phyloP scores from a whole-genome alignment of 2,888 invertebrate species.

The Mechanitis mazaeus region DNA sequence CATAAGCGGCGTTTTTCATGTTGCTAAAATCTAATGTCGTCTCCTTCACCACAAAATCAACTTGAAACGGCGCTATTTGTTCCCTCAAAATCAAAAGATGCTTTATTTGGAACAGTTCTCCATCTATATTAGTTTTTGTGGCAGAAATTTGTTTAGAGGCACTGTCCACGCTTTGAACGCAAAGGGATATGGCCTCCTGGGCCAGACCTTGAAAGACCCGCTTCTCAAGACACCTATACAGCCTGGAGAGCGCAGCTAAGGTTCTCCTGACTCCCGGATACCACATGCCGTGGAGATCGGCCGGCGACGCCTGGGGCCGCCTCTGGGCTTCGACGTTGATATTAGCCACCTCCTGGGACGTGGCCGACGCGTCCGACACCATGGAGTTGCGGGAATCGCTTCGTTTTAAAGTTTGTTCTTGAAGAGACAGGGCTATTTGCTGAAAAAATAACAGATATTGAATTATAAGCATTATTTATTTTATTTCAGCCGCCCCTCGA shows the following conservation, averaged over 20 bases:
- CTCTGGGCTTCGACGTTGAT: conserved; percentile 69
- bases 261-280: conserved; percentile 98
- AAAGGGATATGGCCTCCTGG: conserved; percentile 95
- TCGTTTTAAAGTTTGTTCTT: conserved; percentile 75
- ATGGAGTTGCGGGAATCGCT: conserved; percentile 83
- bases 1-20: conserved; percentile 90
- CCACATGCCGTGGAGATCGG: conserved; percentile 99
- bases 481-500: not conserved
- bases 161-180: conserved; percentile 90
- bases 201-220: conserved; percentile 97
- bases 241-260: conserved; percentile 93
- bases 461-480: not conserved
- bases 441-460: conserved; percentile 38
- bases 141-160: conserved; percentile 88
- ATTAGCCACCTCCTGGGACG: conserved; percentile 84
- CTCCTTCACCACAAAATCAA: conserved; percentile 94
- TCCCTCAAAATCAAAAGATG: conserved; percentile 97
- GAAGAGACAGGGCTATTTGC: conserved; percentile 80
- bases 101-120: conserved; percentile 97
- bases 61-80: conserved; percentile 98
- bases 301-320: conserved; percentile 82
- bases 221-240: conserved; percentile 90
- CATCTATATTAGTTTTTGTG: conserved; percentile 90
- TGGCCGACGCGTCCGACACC: conserved; percentile 80
- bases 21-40: conserved; percentile 95